These are phyloP conservation scores for Gambelia wislizenii DNA, from an alignment of 2,797 vertebrate species.

Conservation along the genomic window DNA sequence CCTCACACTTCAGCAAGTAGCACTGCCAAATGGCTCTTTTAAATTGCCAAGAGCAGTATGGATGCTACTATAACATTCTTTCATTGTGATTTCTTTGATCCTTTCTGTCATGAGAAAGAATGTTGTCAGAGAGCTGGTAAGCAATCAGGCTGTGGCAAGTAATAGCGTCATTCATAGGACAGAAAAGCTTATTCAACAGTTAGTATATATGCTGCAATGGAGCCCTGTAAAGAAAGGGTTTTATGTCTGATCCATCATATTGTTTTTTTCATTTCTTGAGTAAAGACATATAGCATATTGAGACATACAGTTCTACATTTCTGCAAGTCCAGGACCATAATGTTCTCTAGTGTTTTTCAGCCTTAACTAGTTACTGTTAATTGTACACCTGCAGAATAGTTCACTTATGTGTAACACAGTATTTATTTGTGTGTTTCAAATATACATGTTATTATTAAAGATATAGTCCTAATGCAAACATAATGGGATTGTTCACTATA, in stretches of 20 bases:
- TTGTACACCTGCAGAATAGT: background rate
- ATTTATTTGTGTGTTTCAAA: background rate
- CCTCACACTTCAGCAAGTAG: background rate
- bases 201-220: background rate
- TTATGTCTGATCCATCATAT: background rate
- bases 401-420: background rate
- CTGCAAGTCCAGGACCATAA: conserved; percentile 7
- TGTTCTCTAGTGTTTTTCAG: background rate
- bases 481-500: background rate
- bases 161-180: background rate
- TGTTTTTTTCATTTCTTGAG: conserved; percentile 22
- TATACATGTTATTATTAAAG: background rate
- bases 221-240: background rate
- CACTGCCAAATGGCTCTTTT: background rate
- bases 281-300: conserved; percentile 37
- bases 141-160: background rate
- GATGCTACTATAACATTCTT: background rate
- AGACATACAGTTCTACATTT: background rate
- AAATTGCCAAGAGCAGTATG: background rate
- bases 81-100: background rate
- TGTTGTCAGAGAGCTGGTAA: background rate
- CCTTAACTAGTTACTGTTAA: background rate
- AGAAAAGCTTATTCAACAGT: background rate
- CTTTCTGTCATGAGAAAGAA: background rate
- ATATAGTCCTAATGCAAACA: background rate